These are phyloP conservation scores for Polypterus bichir DNA, from an alignment of 2,113 vertebrate species.

Conservation along the genomic window DNA sequence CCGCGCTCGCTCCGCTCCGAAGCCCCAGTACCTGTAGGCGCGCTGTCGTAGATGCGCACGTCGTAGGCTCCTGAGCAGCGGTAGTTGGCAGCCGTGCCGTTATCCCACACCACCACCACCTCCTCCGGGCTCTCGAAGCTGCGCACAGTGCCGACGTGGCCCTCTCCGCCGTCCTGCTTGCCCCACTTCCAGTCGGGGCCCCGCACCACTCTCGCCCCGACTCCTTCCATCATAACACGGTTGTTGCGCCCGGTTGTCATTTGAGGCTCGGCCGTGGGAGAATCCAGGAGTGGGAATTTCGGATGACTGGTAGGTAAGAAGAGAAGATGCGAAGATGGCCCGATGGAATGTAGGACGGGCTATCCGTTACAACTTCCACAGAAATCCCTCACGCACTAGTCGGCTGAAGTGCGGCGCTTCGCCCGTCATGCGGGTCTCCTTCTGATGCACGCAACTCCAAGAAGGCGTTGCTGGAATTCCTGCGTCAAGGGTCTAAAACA, in stretches of 20 bases:
- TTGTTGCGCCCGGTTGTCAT: conserved; percentile 96
- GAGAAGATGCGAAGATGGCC: no score
- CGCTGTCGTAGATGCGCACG: conserved; percentile 89
- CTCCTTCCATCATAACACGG: conserved; percentile 95
- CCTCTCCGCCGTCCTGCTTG: conserved; percentile 95
- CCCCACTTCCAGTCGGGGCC: conserved; percentile 98
- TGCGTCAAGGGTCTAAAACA: no score
- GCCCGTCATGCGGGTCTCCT: no score
- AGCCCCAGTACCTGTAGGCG: conserved; percentile 70
- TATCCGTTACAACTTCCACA: no score
- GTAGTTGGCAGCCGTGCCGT: conserved; percentile 95
- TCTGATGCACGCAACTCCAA: no score
- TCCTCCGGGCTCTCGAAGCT: conserved; percentile 98
- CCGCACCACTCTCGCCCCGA: conserved; percentile 83
- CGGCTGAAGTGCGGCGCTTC: no score
- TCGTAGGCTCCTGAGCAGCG: conserved; percentile 96
- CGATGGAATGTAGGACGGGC: no score
- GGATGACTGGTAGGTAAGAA: no score
- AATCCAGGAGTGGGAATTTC: no score
- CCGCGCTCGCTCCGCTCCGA: background rate
- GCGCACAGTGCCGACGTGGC: conserved; percentile 90
- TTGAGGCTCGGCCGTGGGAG: background rate
- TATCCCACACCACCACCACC: conserved; percentile 97
- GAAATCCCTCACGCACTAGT: no score
- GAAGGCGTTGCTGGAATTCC: no score